These are phyloP conservation scores for Eilema depressum DNA, from an alignment of 2,888 invertebrate species.

Conservation along the genomic window DNA sequence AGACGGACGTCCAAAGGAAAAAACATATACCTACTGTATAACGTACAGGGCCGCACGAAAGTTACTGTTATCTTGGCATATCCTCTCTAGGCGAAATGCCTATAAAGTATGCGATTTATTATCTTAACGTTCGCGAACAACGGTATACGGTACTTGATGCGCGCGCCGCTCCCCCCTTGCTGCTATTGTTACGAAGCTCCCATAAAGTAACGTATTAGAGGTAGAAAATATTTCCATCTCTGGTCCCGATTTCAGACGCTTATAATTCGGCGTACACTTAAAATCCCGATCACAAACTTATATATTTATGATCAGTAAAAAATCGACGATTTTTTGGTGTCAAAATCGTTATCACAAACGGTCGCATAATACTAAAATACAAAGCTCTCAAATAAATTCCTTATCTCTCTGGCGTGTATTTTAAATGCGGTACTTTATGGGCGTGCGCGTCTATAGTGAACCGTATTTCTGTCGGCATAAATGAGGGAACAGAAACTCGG, in stretches of 20 bases:
- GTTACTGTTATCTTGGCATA: constrained; percentile 88
- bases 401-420: constrained; percentile 85
- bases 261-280: constrained; percentile 53
- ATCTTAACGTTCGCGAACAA: constrained; percentile 71
- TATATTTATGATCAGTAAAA: constrained; percentile 65
- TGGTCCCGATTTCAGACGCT: constrained; percentile 68
- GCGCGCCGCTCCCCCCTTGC: constrained; percentile 83
- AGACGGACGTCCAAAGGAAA: constrained; percentile 73
- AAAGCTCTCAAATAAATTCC: constrained; percentile 77
- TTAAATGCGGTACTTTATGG: constrained; percentile 85
- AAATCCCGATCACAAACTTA: constrained; percentile 41
- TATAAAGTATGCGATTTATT: constrained; percentile 81
- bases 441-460: constrained; percentile 78
- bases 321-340: constrained; percentile 75
- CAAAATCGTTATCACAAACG: constrained; percentile 36
- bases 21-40: constrained; percentile 75
- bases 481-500: constrained; percentile 65
- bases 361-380: constrained; percentile 41
- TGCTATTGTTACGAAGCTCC: constrained; percentile 86
- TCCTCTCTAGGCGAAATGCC: constrained; percentile 86
- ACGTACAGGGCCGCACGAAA: constrained; percentile 83
- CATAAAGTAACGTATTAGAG: constrained; percentile 78
- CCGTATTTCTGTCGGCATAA: constrained; percentile 65
- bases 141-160: constrained; percentile 77
- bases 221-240: constrained; percentile 79